Conservation (phyloP, 37 sponge, comb jelly and placozoan species). For the Spongilla lacustris region DNA sequence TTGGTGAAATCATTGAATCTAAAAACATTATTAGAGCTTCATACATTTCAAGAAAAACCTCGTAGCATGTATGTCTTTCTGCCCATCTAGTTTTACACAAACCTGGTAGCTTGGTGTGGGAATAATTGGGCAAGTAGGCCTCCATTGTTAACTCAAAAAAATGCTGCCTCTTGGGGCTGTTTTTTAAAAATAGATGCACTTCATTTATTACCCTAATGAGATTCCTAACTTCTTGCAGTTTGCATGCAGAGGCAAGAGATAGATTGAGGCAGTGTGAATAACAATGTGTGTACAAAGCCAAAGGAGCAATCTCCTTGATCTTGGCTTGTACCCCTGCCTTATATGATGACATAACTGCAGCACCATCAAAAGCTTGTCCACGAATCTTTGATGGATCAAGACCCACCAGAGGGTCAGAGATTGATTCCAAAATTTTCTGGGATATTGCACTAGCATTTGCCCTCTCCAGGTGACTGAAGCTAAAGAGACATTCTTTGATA, state of each 20-base stretch:
- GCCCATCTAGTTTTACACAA: constrained; percentile 59
- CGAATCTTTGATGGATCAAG: too few relatives aligned
- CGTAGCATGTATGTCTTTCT: constrained; percentile 56
- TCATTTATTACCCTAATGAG: too few relatives aligned
- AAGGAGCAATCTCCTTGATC: constrained; percentile 1
- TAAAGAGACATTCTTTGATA: constrained; percentile 54
- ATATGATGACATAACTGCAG: constrained; percentile 31
- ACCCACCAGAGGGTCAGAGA: constrained; percentile 18
- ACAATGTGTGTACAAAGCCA: not conserved
- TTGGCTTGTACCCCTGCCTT: constrained; percentile 15
- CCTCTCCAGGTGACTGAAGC: constrained; percentile 51
- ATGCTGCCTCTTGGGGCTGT: constrained; percentile 23
- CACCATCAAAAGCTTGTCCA: constrained; percentile 20
- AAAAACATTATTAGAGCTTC: constrained; percentile 34
- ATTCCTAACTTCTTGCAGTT: constrained; percentile 36
- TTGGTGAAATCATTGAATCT: constrained; percentile 42
- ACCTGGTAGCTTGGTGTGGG: constrained; percentile 46
- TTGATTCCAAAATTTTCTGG: constrained; percentile 5
- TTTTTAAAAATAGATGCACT: too few relatives aligned
- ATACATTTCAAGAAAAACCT: constrained; percentile 49
- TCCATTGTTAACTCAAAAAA: constrained; percentile 21
- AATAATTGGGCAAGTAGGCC: constrained; percentile 8
- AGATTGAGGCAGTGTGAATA: too few relatives aligned
- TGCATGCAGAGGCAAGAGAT: too few relatives aligned
- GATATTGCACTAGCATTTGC: constrained; percentile 41